Evolutionary conservation across 2,888 invertebrate genomes (phyloP).

Genomic region (Cerastis rubricosa): DNA sequence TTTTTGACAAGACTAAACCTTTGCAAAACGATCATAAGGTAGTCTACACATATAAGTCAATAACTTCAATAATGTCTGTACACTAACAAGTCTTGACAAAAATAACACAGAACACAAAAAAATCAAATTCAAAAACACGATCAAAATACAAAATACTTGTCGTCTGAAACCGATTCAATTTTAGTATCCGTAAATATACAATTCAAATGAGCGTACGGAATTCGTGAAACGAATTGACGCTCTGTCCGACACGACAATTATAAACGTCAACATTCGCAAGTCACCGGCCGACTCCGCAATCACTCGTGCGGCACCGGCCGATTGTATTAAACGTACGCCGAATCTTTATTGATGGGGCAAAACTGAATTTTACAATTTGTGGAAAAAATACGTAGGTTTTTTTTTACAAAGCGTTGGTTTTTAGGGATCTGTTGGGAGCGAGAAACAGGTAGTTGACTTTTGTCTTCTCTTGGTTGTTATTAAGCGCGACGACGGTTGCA

Average conservation of each 20-base stretch:
- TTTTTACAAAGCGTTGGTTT: slow-evolving; percentile 31
- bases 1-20: neutral
- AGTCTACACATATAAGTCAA: neutral
- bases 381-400: slow-evolving; percentile 38
- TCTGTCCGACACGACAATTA: slow-evolving; percentile 60
- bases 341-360: slow-evolving; percentile 55
- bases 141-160: slow-evolving; percentile 40
- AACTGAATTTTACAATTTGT: slow-evolving; percentile 52
- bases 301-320: slow-evolving; percentile 54
- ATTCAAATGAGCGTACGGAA: slow-evolving; percentile 57
- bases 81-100: slow-evolving; percentile 2
- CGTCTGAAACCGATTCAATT: slow-evolving; percentile 48
- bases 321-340: slow-evolving; percentile 62
- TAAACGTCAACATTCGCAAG: slow-evolving; percentile 64
- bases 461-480: neutral
- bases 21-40: neutral
- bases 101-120: neutral
- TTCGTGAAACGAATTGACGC: slow-evolving; percentile 55
- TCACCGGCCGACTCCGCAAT: slow-evolving; percentile 52
- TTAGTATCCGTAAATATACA: slow-evolving; percentile 55
- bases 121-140: slow-evolving; percentile 26
- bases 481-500: neutral
- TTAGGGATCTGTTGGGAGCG: neutral
- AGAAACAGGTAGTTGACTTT: neutral
- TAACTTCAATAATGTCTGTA: neutral